Percentiles rank a stretch among this genome's conserved stretches.
phyloP scores from a whole-genome alignment of 2,113 vertebrate genomes.

The Corydoras maculifer region DNA sequence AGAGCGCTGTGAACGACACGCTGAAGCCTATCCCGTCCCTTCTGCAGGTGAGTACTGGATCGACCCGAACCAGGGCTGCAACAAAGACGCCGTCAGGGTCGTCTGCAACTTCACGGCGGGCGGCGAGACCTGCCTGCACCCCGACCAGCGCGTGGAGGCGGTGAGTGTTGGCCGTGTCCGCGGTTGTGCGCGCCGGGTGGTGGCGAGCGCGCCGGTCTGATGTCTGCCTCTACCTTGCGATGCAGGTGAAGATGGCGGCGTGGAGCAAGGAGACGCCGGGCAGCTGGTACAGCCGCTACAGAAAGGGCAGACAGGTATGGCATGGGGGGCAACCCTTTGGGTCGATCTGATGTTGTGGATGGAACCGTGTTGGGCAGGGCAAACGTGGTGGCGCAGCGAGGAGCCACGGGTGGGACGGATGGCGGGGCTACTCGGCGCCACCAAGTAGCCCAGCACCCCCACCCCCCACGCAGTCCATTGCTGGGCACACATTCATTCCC shows the following conservation, averaged over 20 bases:
- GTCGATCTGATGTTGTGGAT: no score
- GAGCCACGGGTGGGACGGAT: no score
- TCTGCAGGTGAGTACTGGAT: conserved; percentile 88
- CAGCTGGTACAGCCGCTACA: conserved; percentile 84
- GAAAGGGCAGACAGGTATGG: conserved; percentile 78
- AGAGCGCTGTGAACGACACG: not conserved
- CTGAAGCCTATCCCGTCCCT: not conserved
- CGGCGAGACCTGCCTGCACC: conserved; percentile 84
- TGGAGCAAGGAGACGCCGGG: conserved; percentile 86
- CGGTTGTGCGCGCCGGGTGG: not conserved
- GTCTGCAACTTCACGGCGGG: conserved; percentile 89
- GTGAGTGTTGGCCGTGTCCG: conserved; percentile 61
- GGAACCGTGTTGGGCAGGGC: no score
- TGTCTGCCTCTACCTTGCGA: conserved; percentile 13
- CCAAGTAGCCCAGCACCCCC: no score
- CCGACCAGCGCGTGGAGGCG: conserved; percentile 77
- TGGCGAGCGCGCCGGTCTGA: conserved; percentile 10
- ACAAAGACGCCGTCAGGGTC: conserved; percentile 77
- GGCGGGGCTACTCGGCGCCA: no score
- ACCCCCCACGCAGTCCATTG: no score
- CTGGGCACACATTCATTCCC: no score
- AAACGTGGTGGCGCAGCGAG: no score
- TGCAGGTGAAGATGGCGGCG: conserved; percentile 79
- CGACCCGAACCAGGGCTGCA: conserved; percentile 89
- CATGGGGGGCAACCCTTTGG: no score